phyloP scores from a whole-genome alignment of 2,113 vertebrate species.

The Odobenus rosmarus region DNA sequence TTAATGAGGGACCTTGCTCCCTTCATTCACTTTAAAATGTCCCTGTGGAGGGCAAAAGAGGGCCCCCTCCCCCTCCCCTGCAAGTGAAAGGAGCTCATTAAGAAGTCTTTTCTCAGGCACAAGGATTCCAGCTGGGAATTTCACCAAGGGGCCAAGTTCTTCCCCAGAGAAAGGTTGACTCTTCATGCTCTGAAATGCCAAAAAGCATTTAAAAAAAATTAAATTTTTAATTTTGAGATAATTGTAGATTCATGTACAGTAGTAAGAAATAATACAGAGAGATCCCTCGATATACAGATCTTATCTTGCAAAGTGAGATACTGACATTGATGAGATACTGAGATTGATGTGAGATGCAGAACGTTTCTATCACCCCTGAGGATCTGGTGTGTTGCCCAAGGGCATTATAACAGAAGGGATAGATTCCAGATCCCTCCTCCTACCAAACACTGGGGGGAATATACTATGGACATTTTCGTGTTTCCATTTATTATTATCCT shows the following conservation, averaged over 20 bases:
- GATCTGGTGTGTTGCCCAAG: neutral
- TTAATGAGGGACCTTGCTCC: conserved; percentile 63
- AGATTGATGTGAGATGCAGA: neutral
- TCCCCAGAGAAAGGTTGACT: neutral
- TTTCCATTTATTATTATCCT: neutral
- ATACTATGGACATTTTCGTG: neutral
- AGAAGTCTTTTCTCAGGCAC: neutral
- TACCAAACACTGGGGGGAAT: neutral
- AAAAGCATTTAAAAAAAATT: neutral
- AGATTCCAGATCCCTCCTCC: neutral
- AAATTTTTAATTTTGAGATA: conserved; percentile 15
- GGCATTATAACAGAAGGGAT: neutral
- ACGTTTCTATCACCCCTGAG: neutral
- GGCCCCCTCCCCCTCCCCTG: neutral
- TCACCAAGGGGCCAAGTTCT: conserved; percentile 6
- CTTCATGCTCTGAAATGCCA: conserved; percentile 10
- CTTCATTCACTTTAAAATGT: conserved; percentile 80
- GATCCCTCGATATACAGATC: neutral
- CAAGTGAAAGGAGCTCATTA: conserved; percentile 76
- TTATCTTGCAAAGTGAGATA: neutral
- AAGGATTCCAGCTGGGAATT: conserved; percentile 62
- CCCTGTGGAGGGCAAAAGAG: neutral
- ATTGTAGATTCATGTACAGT: neutral
- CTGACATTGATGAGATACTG: neutral
- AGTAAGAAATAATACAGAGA: neutral